These are phyloP conservation scores for Heliothis virescens DNA, from an alignment of 1,140 invertebrate species.

Conservation along the genomic window DNA sequence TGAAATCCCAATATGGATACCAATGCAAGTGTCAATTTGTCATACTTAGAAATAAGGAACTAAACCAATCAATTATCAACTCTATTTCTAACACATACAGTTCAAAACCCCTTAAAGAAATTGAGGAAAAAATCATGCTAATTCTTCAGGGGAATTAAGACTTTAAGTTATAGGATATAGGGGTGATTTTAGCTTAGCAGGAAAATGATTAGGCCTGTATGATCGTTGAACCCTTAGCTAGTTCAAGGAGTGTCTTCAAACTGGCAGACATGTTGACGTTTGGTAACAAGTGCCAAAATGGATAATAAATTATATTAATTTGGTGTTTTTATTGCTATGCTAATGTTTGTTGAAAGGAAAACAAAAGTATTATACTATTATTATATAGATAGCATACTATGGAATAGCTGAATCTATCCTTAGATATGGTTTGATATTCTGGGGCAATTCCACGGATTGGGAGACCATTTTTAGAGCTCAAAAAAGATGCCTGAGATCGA, in stretches of 20 bases:
- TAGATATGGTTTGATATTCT: too few species aligned
- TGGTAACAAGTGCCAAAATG: constrained; percentile 22
- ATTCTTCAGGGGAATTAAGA: neutral
- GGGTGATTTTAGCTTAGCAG: neutral
- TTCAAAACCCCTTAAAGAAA: neutral
- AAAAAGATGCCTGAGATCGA: too few species aligned
- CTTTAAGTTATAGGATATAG: neutral
- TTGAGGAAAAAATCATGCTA: neutral
- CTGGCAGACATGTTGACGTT: constrained; percentile 43
- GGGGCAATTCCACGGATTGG: too few species aligned
- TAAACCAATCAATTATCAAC: neutral
- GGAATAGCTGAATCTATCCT: too few species aligned
- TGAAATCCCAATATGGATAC: constrained; percentile 25
- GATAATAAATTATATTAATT: constrained; percentile 14
- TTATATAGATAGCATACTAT: too few species aligned
- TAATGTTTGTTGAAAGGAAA: neutral
- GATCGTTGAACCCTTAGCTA: constrained; percentile 28
- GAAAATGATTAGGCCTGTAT: neutral
- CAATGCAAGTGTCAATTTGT: constrained; percentile 22
- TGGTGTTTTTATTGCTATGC: constrained; percentile 3
- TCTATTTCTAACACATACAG: neutral
- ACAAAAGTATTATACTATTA: neutral
- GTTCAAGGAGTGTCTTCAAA: constrained; percentile 20
- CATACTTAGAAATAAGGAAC: neutral
- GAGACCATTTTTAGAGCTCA: too few species aligned